Percentiles rank a stretch among this genome's conserved stretches.
phyloP scores from a whole-genome alignment of 1,140 invertebrate genomes.

The Bradysia coprophila region DNA sequence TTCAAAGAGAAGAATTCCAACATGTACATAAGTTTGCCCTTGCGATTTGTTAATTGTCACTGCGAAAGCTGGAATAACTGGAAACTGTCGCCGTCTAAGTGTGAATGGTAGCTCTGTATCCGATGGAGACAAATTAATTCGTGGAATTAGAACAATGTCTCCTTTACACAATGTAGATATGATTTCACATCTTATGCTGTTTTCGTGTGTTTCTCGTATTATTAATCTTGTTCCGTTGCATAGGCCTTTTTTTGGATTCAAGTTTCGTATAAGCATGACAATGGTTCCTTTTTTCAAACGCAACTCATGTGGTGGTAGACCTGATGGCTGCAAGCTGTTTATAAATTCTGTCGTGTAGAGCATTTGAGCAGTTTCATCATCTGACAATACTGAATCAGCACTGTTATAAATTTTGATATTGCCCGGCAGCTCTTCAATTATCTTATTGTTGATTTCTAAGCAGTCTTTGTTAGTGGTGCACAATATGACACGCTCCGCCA shows the following conservation, averaged over 20 bases:
- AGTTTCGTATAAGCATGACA: background rate
- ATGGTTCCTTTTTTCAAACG: background rate
- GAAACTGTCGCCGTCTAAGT: slow-evolving; percentile 16
- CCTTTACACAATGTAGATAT: background rate
- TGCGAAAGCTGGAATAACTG: slow-evolving; percentile 25
- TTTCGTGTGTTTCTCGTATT: background rate
- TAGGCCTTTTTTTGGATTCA: slow-evolving; percentile 1
- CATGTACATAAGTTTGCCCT: slow-evolving; percentile 12
- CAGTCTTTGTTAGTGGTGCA: background rate
- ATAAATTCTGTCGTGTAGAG: background rate
- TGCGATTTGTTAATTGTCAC: slow-evolving; percentile 29
- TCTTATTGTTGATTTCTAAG: background rate
- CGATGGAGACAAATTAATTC: slow-evolving; percentile 2
- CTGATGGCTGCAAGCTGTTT: background rate
- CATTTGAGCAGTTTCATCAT: background rate
- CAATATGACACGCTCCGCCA: too few species aligned
- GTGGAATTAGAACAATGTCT: background rate
- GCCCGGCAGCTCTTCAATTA: background rate
- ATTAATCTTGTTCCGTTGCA: background rate
- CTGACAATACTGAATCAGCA: background rate
- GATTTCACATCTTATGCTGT: background rate
- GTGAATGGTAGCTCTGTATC: slow-evolving; percentile 12
- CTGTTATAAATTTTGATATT: background rate
- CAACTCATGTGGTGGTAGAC: background rate
- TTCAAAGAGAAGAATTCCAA: background rate